phyloP scores from a whole-genome alignment of 2,797 vertebrate genomes.

The Helarctos malayanus region DNA sequence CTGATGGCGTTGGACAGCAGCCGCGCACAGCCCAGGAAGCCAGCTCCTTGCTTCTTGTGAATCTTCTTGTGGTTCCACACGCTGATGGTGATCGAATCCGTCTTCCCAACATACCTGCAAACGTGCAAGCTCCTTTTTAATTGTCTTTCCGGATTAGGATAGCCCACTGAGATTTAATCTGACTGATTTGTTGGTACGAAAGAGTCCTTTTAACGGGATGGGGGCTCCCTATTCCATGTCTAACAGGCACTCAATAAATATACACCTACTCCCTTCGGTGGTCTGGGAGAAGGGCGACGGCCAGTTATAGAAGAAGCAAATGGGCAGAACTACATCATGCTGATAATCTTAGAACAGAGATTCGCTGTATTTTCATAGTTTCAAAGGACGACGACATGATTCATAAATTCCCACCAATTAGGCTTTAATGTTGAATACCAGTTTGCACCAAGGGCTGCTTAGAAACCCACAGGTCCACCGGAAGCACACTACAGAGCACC shows the following conservation, averaged over 20 bases:
- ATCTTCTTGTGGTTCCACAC: slow-evolving; percentile 99
- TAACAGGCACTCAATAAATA: not conserved
- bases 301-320: not conserved
- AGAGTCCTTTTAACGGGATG: not conserved
- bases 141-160: slow-evolving; percentile 14
- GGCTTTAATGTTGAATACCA: not conserved
- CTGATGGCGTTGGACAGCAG: slow-evolving; percentile 98
- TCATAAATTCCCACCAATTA: not conserved
- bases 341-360: not conserved
- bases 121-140: slow-evolving; percentile 36
- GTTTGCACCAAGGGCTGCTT: not conserved
- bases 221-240: not conserved
- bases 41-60: slow-evolving; percentile 98
- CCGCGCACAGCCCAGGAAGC: slow-evolving; percentile 98
- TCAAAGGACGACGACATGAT: not conserved
- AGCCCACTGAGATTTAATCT: not conserved
- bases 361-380: not conserved
- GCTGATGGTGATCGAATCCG: slow-evolving; percentile 99
- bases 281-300: not conserved
- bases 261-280: accelerated
- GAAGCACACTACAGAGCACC: not conserved
- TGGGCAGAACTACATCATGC: not conserved
- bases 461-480: not conserved
- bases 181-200: not conserved
- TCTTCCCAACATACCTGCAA: slow-evolving; percentile 97